phyloP scores from a whole-genome alignment of 1,140 invertebrate genomes.

The Penaeus vannamei region DNA sequence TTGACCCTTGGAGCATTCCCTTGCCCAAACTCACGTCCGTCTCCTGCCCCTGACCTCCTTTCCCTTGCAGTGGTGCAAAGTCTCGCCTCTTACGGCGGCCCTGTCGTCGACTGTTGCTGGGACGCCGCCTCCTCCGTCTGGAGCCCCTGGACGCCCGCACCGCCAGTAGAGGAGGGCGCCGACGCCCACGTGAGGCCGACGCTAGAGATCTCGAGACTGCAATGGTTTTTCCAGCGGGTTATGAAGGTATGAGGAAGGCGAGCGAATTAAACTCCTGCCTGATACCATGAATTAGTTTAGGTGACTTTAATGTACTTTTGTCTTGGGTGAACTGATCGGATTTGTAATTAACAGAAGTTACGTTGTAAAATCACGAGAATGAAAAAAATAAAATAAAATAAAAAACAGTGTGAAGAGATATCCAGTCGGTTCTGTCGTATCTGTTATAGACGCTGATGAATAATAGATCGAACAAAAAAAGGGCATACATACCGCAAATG shows the following conservation, averaged over 20 bases:
- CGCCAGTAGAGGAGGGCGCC: not conserved
- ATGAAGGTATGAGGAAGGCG: too few relatives aligned
- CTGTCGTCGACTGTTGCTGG: constrained; percentile 38
- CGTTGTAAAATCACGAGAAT: not conserved
- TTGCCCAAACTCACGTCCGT: not conserved
- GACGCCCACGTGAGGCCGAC: not conserved
- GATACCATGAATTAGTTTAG: too few relatives aligned
- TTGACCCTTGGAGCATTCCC: not conserved
- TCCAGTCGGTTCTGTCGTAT: too few relatives aligned
- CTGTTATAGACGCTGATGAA: too few relatives aligned
- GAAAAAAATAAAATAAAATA: too few relatives aligned
- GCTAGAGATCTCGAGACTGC: not conserved
- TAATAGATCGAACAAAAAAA: too few relatives aligned
- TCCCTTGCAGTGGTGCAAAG: constrained; percentile 31
- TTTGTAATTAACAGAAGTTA: not conserved
- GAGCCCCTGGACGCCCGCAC: constrained; percentile 21
- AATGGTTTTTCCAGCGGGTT: too few relatives aligned
- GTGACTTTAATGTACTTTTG: not conserved
- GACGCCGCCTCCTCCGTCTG: constrained; percentile 21
- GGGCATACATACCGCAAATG: too few relatives aligned
- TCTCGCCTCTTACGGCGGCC: not conserved
- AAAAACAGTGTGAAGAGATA: too few relatives aligned
- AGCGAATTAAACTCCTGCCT: too few relatives aligned
- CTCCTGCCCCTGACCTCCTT: not conserved
- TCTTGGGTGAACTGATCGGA: not conserved